phyloP scores from a whole-genome alignment of 2,888 invertebrate genomes.

The Mechanitis mazaeus region DNA sequence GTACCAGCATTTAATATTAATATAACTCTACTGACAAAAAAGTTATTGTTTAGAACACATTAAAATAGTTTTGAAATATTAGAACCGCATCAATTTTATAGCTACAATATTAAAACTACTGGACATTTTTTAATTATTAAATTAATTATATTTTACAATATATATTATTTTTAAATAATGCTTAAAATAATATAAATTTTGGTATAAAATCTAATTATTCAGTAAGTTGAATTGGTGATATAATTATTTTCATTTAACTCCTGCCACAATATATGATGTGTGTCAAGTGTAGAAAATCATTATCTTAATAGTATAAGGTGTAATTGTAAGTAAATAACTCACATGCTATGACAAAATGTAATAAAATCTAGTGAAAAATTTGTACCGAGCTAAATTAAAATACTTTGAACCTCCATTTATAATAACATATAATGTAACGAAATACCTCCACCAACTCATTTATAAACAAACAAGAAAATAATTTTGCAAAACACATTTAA shows the following conservation, averaged over 20 bases:
- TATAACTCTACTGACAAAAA: slow-evolving; percentile 10
- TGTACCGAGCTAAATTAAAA: slow-evolving; percentile 31
- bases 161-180: slow-evolving; percentile 16
- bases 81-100: slow-evolving; percentile 19
- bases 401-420: no score
- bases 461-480: no score
- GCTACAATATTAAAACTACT: slow-evolving; percentile 32
- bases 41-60: slow-evolving; percentile 22
- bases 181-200: slow-evolving; percentile 33
- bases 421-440: no score
- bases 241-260: neutral
- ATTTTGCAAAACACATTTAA: no score
- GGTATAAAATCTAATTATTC: slow-evolving; percentile 19
- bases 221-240: neutral
- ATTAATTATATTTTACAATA: slow-evolving; percentile 21
- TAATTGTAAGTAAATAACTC: no score
- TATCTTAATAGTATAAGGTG: no score
- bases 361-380: slow-evolving; percentile 24
- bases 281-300: no score
- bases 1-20: slow-evolving; percentile 20
- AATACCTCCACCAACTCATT: no score
- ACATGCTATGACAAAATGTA: neutral
- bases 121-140: slow-evolving; percentile 26
- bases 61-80: slow-evolving; percentile 22
- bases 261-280: no score